These are phyloP conservation scores for Sapajus apella DNA, from an alignment of 2,113 vertebrate genomes.

Conservation along the genomic window DNA sequence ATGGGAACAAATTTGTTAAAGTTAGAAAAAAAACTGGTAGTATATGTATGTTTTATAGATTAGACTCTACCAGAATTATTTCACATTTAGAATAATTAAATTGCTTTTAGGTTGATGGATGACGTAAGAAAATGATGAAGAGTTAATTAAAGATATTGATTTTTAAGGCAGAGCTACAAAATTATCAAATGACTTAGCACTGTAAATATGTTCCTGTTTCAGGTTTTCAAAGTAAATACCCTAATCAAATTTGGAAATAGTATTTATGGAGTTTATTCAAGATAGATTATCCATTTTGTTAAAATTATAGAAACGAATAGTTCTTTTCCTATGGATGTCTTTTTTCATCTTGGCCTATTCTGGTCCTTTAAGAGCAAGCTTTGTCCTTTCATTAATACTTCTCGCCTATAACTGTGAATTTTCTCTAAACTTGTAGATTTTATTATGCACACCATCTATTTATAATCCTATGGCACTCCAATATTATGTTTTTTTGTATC, in stretches of 20 bases:
- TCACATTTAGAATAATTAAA: slow-evolving; percentile 45
- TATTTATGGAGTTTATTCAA: slow-evolving; percentile 29
- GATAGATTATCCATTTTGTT: slow-evolving; percentile 40
- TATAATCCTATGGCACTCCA: neutral
- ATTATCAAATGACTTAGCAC: slow-evolving; percentile 12
- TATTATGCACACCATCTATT: slow-evolving; percentile 25
- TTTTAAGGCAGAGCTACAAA: slow-evolving; percentile 39
- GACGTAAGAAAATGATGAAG: slow-evolving; percentile 17
- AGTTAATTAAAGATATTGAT: neutral
- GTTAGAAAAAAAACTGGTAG: neutral
- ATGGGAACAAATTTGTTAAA: slow-evolving; percentile 15
- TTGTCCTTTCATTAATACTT: slow-evolving; percentile 42
- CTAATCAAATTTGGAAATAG: slow-evolving; percentile 40
- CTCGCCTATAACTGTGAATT: slow-evolving; percentile 19
- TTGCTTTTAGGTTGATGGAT: slow-evolving; percentile 6
- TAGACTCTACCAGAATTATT: slow-evolving; percentile 21
- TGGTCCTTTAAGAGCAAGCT: neutral
- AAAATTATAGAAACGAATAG: neutral
- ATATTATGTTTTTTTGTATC: slow-evolving; percentile 11
- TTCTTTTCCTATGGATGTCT: neutral
- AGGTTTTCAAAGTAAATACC: slow-evolving; percentile 31
- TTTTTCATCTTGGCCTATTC: slow-evolving; percentile 22
- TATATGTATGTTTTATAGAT: neutral
- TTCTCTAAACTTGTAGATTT: slow-evolving; percentile 35
- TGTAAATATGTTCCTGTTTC: slow-evolving; percentile 37